These are phyloP conservation scores for Sebastes elongatus DNA, from an alignment of 2,797 vertebrate species.

Conservation along the genomic window DNA sequence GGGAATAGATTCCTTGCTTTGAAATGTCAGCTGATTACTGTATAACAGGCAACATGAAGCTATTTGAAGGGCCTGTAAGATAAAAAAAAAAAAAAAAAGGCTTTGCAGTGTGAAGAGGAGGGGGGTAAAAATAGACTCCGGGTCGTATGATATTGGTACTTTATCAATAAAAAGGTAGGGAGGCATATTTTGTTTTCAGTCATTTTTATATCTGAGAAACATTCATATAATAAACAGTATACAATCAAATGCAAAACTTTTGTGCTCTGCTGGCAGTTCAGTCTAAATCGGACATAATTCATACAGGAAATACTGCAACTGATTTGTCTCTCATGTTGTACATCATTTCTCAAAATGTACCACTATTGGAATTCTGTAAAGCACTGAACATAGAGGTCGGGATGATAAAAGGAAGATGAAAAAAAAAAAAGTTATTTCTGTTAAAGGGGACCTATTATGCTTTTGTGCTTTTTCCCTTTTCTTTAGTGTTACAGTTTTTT, in stretches of 20 bases:
- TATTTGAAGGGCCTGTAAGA: slow-evolving; percentile 37
- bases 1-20: slow-evolving; percentile 74
- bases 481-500: no score
- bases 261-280: slow-evolving; percentile 1
- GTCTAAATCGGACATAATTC: not conserved
- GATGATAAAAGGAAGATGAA: not conserved
- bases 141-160: not conserved
- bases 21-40: slow-evolving; percentile 79
- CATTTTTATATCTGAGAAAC: slow-evolving; percentile 37
- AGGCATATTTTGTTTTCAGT: not conserved
- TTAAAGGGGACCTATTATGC: no score
- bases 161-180: slow-evolving; percentile 5
- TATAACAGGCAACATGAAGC: slow-evolving; percentile 39
- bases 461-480: no score
- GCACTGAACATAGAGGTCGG: not conserved
- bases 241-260: slow-evolving; percentile 27
- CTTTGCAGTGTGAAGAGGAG: not conserved
- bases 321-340: not conserved
- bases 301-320: not conserved
- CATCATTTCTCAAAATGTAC: not conserved
- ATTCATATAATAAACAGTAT: slow-evolving; percentile 18
- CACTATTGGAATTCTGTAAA: not conserved
- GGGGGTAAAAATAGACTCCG: not conserved
- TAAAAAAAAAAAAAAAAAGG: not conserved
- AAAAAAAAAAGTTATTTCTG: not conserved